A percentile compares a stretch with the other conserved stretches of the same genome.
Conservation (phyloP, 2,888 invertebrate genomes). For the Griposia aprilina region DNA sequence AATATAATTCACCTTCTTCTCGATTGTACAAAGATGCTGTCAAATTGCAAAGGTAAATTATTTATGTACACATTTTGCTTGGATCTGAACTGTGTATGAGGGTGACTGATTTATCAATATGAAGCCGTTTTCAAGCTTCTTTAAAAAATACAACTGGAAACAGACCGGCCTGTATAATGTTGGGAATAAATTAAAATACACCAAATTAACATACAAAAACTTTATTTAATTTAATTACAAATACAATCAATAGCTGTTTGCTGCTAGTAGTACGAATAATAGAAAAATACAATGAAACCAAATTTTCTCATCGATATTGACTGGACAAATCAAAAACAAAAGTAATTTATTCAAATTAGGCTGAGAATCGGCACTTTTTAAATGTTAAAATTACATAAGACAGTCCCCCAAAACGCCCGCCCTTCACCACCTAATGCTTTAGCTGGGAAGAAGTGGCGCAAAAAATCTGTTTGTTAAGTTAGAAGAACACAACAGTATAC, state of each 20-base stretch:
- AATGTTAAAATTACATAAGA: too few species aligned
- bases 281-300: background rate
- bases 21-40: constrained; percentile 95
- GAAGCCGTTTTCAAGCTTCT: background rate
- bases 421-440: too few species aligned
- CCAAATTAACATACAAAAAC: background rate
- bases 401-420: too few species aligned
- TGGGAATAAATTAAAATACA: background rate
- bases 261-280: background rate
- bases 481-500: too few species aligned
- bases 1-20: constrained; percentile 95
- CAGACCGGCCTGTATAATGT: background rate
- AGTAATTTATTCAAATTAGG: too few species aligned
- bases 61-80: background rate
- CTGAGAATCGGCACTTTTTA: too few species aligned
- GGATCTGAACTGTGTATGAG: background rate
- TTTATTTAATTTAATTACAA: background rate
- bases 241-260: background rate
- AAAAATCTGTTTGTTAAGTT: too few species aligned
- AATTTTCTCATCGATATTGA: background rate
- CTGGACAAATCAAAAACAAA: background rate
- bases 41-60: constrained; percentile 92
- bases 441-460: too few species aligned
- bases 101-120: background rate
- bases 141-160: background rate